Percentiles rank a stretch among this genome's conserved stretches.
phyloP scores from a whole-genome alignment of 2,888 invertebrate species.

The Eurytoma californica region DNA sequence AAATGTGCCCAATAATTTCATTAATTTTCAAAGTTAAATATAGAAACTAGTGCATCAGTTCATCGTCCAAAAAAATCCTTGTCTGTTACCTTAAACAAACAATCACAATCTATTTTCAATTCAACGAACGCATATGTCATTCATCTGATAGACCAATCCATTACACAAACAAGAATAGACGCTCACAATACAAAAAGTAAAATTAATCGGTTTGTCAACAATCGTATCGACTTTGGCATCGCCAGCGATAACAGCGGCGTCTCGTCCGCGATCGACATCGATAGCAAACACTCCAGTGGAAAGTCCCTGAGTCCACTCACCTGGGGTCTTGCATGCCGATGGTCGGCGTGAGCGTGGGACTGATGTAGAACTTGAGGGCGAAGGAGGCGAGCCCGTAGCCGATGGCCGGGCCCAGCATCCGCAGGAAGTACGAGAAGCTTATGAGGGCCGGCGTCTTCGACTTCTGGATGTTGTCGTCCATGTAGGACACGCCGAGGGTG shows the following conservation, averaged over 20 bases:
- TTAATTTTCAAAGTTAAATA: no score
- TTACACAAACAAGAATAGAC: neutral
- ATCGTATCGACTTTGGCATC: no score
- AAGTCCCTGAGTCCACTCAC: slow-evolving; percentile 57
- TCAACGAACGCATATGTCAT: neutral
- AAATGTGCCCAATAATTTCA: no score
- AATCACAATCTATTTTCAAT: neutral
- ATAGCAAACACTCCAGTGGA: neutral
- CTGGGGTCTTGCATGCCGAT: slow-evolving; percentile 81
- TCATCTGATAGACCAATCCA: neutral
- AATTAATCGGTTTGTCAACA: no score
- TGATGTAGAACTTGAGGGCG: slow-evolving; percentile 81
- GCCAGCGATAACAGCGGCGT: neutral
- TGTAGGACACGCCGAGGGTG: slow-evolving; percentile 83
- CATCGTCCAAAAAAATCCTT: no score
- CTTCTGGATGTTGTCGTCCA: slow-evolving; percentile 86
- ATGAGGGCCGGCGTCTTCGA: slow-evolving; percentile 84
- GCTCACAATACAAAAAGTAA: neutral
- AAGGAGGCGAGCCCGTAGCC: slow-evolving; percentile 82
- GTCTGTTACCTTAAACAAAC: neutral
- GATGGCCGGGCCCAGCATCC: slow-evolving; percentile 83
- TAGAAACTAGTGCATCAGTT: no score
- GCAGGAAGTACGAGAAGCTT: slow-evolving; percentile 82
- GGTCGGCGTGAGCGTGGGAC: slow-evolving; percentile 80
- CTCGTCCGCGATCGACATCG: neutral